phyloP scores from a whole-genome alignment of 2,797 vertebrate genomes.

The Myoxocephalus aenaeus region DNA sequence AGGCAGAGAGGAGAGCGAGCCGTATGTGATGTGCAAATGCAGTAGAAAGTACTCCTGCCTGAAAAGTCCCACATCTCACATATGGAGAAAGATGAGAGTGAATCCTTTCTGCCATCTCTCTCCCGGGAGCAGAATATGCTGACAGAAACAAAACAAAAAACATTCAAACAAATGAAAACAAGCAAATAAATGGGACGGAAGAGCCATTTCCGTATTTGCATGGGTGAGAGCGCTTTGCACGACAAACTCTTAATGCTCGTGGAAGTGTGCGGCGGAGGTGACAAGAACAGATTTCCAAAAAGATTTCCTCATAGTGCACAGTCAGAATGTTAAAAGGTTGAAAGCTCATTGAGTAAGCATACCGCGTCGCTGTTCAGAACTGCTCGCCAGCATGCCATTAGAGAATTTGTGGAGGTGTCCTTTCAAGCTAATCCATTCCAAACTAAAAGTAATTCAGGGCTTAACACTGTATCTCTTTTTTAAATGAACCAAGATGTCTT shows the following conservation, averaged over 20 bases:
- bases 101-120: slow-evolving; percentile 40
- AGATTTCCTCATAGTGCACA: slow-evolving; percentile 22
- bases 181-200: slow-evolving; percentile 56
- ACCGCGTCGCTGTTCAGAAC: slow-evolving; percentile 23
- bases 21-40: slow-evolving; percentile 50
- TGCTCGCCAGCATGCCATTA: slow-evolving; percentile 40
- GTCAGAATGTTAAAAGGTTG: slow-evolving; percentile 55
- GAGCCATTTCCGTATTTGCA: slow-evolving; percentile 64
- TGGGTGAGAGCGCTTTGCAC: slow-evolving; percentile 28
- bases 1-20: slow-evolving; percentile 27
- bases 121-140: slow-evolving; percentile 53
- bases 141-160: slow-evolving; percentile 47
- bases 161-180: slow-evolving; percentile 65
- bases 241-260: slow-evolving; percentile 32
- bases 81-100: slow-evolving; percentile 21
- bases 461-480: slow-evolving; percentile 20
- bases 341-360: slow-evolving; percentile 37
- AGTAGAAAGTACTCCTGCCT: slow-evolving; percentile 53
- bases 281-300: slow-evolving; percentile 46
- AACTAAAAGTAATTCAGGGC: slow-evolving; percentile 16
- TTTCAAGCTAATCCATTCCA: slow-evolving; percentile 43
- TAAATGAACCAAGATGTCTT: neutral
- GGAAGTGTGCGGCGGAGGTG: slow-evolving; percentile 44
- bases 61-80: slow-evolving; percentile 40
- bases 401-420: slow-evolving; percentile 46